A percentile compares a stretch with the other conserved stretches of the same genome.
phyloP scores from a whole-genome alignment of 2,888 invertebrate species.

The Agonopterix alstromeriana region DNA sequence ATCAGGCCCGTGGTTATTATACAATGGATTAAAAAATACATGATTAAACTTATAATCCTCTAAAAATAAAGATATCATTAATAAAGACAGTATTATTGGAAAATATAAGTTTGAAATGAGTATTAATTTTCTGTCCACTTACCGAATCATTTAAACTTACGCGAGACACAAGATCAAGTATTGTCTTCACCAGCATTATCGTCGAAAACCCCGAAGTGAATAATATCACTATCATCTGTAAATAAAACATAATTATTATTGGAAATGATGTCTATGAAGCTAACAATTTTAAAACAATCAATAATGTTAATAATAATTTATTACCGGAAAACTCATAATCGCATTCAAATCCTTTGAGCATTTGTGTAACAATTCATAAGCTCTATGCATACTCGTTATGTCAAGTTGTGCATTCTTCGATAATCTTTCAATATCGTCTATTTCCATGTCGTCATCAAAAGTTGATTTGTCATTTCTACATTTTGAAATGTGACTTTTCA shows the following conservation, averaged over 20 bases:
- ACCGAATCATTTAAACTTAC: no score
- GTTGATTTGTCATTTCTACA: conserved; percentile 15
- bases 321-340: conserved; percentile 9
- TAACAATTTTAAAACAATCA: no score
- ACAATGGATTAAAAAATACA: no score
- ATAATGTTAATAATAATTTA: no score
- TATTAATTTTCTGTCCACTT: no score
- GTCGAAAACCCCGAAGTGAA: conserved; percentile 44
- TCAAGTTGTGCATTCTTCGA: conserved; percentile 4
- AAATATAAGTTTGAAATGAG: no score
- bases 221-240: conserved; percentile 45
- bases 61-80: no score
- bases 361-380: conserved; percentile 8
- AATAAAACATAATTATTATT: conserved; percentile 7
- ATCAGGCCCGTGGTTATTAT: conserved; percentile 12
- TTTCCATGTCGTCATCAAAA: conserved; percentile 8
- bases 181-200: conserved; percentile 39
- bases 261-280: no score
- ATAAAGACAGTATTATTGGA: no score
- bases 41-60: no score
- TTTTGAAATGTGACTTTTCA: conserved; percentile 42
- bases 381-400: conserved; percentile 6
- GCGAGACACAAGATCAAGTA: conserved; percentile 18
- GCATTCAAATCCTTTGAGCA: conserved; percentile 7
- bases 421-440: conserved; percentile 20